phyloP scores from a whole-genome alignment of 2,113 vertebrate species.

The Eubucco bourcierii region DNA sequence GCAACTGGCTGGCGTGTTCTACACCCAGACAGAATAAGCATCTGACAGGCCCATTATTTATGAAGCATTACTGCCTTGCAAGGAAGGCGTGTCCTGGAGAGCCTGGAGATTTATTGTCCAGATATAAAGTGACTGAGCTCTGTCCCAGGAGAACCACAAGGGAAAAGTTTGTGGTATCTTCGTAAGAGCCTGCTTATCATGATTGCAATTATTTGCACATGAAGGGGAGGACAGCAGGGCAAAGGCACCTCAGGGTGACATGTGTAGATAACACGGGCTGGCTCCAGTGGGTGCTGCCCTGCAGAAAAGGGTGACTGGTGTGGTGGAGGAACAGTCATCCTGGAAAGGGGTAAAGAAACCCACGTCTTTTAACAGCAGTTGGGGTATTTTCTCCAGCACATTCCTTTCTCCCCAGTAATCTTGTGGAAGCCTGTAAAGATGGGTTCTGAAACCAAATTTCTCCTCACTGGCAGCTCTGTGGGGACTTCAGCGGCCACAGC shows the following conservation, averaged over 20 bases:
- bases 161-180: constrained; percentile 17
- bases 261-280: background rate
- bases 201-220: background rate
- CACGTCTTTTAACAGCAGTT: constrained; percentile 46
- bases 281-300: background rate
- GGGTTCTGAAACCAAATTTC: constrained; percentile 35
- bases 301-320: background rate
- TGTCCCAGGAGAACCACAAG: fast-evolving
- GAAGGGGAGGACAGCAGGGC: background rate
- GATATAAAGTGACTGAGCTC: constrained; percentile 39
- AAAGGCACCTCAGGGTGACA: background rate
- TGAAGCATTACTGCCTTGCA: background rate
- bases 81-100: constrained; percentile 20
- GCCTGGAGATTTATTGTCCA: constrained; percentile 45
- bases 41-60: constrained; percentile 44
- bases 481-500: background rate
- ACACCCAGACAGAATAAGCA: constrained; percentile 41
- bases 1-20: background rate
- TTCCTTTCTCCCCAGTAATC: constrained; percentile 38
- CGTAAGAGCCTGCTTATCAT: background rate
- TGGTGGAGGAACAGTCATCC: background rate
- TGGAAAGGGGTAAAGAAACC: background rate
- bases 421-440: background rate
- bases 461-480: background rate
- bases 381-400: constrained; percentile 24